Base-by-base conservation (phyloP, 2,113 vertebrate genomes). In the Xyrauchen texanus region DNA sequence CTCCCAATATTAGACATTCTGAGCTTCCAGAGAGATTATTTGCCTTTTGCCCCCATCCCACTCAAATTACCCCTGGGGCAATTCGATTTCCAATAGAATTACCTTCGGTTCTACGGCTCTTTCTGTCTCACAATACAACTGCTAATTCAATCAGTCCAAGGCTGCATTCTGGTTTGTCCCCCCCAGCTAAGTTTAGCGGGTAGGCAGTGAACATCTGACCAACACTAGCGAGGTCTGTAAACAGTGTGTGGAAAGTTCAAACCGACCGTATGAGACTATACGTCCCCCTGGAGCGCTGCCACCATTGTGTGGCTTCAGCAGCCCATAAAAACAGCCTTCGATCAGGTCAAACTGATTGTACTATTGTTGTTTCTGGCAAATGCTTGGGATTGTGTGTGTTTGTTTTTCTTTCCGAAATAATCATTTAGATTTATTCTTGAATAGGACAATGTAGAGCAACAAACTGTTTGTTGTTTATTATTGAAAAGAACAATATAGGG, bases 11-110 rank as follows among this genome's bases (percentile, higher is more conserved):
- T 84, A 84, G 83, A 84, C 71, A 65, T 79, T 34, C 52, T 82
- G 77, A 82, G 73, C 81, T 78, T 71, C 70, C 74, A 71, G 60
- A 61, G 13, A 75, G 73, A 76, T 81, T 67, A 76, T 62, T 61
- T 46, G 60, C 69, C 55, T 71, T 47, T 45, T 34, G 21, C 78
- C 81, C 49, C 34, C 53, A 16, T 16, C 80, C 69, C 58, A 58
- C 65, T 65, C 16, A 42, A 74, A 70, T 70, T 75, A 84, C 79
- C 75, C 77, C 52, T 44, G 64, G 78, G 74, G 80, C 80, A 79
- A 84, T 86, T 81, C 62, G 65, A 84, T 86, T 80, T 77, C 75
- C 44, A 71, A 71, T 21, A 76, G 82, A 83, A 86, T 86, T 86
- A 84, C 21, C 21, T 34, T 34, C 3, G 21, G 60, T 76, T 78